These are phyloP conservation scores for Anguilla marmorata DNA, from an alignment of 2,797 vertebrate genomes.

Conservation along the genomic window DNA sequence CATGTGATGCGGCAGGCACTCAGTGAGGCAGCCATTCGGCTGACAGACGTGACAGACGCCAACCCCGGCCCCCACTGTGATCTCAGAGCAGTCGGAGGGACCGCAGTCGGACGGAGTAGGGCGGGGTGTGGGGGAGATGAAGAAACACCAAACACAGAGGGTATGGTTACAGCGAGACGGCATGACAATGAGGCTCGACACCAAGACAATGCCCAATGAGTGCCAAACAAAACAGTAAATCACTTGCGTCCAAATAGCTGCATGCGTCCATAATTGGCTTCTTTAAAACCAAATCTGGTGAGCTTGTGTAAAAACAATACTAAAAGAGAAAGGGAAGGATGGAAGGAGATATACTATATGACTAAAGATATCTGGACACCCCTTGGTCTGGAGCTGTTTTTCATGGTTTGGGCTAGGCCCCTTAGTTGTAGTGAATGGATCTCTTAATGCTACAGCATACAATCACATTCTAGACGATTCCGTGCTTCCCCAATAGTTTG, in stretches of 20 bases:
- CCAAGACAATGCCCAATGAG: slow-evolving; percentile 15
- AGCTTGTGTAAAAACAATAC: slow-evolving; percentile 15
- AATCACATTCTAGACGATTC: no score
- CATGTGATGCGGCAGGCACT: slow-evolving; percentile 33
- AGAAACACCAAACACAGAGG: slow-evolving; percentile 31
- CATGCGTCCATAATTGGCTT: slow-evolving; percentile 24
- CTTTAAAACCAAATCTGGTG: slow-evolving; percentile 29
- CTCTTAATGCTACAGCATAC: no score
- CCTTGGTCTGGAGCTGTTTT: no score
- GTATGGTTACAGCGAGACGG: slow-evolving; percentile 33
- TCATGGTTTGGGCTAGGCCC: no score
- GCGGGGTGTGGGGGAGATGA: background rate
- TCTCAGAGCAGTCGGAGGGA: background rate
- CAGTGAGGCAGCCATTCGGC: background rate
- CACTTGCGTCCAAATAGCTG: slow-evolving; percentile 36
- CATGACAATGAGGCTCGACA: background rate
- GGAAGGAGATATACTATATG: background rate
- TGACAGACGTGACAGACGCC: background rate
- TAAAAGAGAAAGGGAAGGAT: slow-evolving; percentile 7
- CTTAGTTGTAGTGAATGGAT: no score
- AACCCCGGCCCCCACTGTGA: slow-evolving; percentile 43
- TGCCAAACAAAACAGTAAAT: slow-evolving; percentile 35
- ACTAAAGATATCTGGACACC: no score
- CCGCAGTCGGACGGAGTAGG: background rate
- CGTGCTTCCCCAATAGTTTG: no score